Evolutionary conservation across 2,797 vertebrate species (phyloP), one percentile per base, ranked within the genome.

Genomic region (Nyctibius grandis): DNA sequence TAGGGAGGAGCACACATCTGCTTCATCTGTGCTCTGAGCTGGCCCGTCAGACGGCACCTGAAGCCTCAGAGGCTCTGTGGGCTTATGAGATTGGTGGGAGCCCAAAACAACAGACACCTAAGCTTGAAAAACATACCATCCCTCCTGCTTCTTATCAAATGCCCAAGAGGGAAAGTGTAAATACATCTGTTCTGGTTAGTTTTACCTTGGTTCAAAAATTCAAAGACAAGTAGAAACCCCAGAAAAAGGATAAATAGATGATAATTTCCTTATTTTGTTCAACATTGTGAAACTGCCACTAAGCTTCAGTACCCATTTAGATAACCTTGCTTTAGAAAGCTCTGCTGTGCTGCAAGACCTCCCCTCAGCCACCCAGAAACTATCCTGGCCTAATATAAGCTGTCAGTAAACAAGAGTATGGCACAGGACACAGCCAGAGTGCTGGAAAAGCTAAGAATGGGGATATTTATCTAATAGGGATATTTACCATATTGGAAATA

Each of bases 1-100:
- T 20, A 63, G 38, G 44, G 22, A 77, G 47, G 64, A 86, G 17
- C 15, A 61, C 22, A 54, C 5, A 19, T 18, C 34, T 65, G 14
- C 29, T 54, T 77, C 33, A 28, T 21, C 51, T 50, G 13, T 47
- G 31, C 40, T 53, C 28, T 74, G 80, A 59, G 68, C 59, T 73
- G 76, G 26, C 11, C 48, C 5, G 1, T 45, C 63, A 44, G 3
- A 3, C 0, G 1, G n/a, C 40, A 42, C 11, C 51, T 61, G 16
- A 21, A 34, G 16, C 10, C 60, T 50, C 54, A 17, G 64, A 31
- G 26, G 14, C 34, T 45, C 17, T 15, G 29, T 19, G 17, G 10
- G 6, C 23, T 36, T 29, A 38, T 48, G 22, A 59, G 19, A 13
- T 44, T 40, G 22, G 23, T 80, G 33, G 15, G 69, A 88, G 15